Conservation (phyloP, 2,113 vertebrate genomes). For the Tyrannus savana region DNA sequence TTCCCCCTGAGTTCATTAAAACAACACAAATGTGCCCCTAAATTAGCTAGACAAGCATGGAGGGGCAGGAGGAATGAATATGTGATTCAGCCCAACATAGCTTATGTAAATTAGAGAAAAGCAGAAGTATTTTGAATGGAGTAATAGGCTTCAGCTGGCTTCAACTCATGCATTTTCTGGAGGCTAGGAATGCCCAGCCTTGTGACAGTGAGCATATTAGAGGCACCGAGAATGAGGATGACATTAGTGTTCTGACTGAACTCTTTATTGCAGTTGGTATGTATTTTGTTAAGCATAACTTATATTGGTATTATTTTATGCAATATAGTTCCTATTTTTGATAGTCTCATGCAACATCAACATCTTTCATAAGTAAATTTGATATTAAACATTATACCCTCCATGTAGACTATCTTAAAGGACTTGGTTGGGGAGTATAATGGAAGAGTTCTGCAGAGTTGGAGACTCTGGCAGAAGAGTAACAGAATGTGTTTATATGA, state of each 20-base stretch:
- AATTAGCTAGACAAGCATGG: neutral
- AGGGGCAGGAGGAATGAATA: no score
- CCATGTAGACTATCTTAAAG: fast-evolving
- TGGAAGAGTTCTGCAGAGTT: neutral
- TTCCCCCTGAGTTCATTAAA: neutral
- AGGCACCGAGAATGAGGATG: fast-evolving
- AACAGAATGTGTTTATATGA: neutral
- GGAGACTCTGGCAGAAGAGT: neutral
- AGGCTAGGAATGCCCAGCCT: fast-evolving
- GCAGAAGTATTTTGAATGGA: neutral
- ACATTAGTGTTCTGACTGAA: neutral
- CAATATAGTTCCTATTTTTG: neutral
- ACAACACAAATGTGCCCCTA: no score
- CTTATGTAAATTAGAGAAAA: neutral
- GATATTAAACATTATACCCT: neutral
- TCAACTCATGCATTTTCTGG: fast-evolving
- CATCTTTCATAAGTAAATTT: neutral
- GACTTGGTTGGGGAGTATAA: neutral
- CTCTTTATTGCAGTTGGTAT: neutral
- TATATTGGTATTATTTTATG: neutral
- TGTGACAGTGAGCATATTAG: fast-evolving
- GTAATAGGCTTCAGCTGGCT: fast-evolving
- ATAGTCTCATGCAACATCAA: no score
- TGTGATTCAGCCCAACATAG: fast-evolving
- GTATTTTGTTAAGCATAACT: fast-evolving